These are phyloP conservation scores for Syrphus vitripennis DNA, from an alignment of 2,888 invertebrate species.

Conservation along the genomic window DNA sequence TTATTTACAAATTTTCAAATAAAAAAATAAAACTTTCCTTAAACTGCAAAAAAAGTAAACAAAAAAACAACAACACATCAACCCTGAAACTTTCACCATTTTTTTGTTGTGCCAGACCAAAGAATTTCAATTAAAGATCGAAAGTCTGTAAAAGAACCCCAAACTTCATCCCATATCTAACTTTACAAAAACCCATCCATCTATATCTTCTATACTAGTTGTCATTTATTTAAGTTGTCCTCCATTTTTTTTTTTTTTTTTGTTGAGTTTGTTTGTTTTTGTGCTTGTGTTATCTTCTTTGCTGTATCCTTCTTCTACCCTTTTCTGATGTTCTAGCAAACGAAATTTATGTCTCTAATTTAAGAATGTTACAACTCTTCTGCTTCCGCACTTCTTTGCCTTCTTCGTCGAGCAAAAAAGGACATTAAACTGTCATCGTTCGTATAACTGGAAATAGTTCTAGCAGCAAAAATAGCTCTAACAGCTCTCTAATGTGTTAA, in stretches of 20 bases:
- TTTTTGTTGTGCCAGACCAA: background rate
- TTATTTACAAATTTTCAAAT: background rate
- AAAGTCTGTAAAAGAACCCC: constrained; percentile 18
- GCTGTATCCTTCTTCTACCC: background rate
- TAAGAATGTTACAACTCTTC: constrained; percentile 5
- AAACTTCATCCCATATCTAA: background rate
- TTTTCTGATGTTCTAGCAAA: background rate
- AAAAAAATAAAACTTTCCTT: background rate
- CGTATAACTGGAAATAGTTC: constrained; percentile 37
- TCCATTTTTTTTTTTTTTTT: background rate
- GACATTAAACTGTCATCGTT: constrained; percentile 50
- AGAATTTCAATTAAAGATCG: constrained; percentile 66
- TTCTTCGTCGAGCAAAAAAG: background rate
- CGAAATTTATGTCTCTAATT: constrained; percentile 55
- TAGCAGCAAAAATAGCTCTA: constrained; percentile 16
- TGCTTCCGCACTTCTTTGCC: background rate
- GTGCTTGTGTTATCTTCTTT: background rate
- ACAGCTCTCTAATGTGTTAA: constrained; percentile 60
- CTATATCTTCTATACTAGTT: constrained; percentile 34
- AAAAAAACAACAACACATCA: background rate
- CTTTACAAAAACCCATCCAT: constrained; percentile 41
- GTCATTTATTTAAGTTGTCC: constrained; percentile 53
- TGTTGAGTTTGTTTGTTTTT: background rate
- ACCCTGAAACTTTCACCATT: background rate
- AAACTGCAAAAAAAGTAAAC: background rate